A percentile compares a stretch with the other conserved stretches of the same genome.
phyloP scores from a whole-genome alignment of 2,888 invertebrate genomes.

The Sinohyriopsis cumingii region DNA sequence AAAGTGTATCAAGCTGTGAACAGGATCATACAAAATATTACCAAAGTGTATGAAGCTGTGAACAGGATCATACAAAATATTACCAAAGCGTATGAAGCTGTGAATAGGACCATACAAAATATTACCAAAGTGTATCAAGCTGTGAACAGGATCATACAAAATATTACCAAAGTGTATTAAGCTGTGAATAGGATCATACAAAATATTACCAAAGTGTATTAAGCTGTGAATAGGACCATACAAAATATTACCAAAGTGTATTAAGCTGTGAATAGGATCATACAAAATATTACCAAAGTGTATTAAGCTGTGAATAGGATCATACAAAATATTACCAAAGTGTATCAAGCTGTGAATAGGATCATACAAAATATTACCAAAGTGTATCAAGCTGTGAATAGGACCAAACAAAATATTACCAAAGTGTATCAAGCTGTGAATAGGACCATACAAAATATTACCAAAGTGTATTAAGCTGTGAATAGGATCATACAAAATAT shows the following conservation, averaged over 20 bases:
- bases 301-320: slow-evolving; percentile 7
- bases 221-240: slow-evolving; percentile 6
- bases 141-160: slow-evolving; percentile 1
- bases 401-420: too few relatives aligned
- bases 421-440: slow-evolving; percentile 12
- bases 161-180: slow-evolving; percentile 3
- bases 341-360: slow-evolving; percentile 8
- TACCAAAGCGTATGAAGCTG: slow-evolving; percentile 8
- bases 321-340: neutral
- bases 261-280: slow-evolving; percentile 7
- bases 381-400: slow-evolving; percentile 12
- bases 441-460: too few relatives aligned
- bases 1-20: slow-evolving; percentile 6
- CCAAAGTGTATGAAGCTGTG: slow-evolving; percentile 8
- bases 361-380: too few relatives aligned
- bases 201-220: slow-evolving; percentile 1
- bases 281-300: neutral
- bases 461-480: slow-evolving; percentile 8
- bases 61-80: neutral
- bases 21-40: too few relatives aligned
- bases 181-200: slow-evolving; percentile 4
- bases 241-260: neutral
- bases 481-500: neutral
- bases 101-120: neutral
- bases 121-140: slow-evolving; percentile 5